Conservation (phyloP, 2,113 vertebrate species). For the Nymphicus hollandicus region DNA sequence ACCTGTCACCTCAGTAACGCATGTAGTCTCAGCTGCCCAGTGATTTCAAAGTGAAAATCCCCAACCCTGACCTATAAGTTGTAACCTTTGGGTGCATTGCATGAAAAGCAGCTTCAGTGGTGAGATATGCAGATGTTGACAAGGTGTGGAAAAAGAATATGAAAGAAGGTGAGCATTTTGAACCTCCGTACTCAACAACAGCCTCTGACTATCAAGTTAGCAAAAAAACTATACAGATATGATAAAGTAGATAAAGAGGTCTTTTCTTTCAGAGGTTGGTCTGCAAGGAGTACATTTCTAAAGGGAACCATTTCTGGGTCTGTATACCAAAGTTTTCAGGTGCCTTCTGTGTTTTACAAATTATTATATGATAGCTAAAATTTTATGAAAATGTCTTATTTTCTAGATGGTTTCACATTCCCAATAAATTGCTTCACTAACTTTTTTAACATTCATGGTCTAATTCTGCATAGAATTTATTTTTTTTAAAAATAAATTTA, state of each 20-base stretch:
- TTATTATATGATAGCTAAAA: neutral
- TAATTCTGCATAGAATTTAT: constrained; percentile 5
- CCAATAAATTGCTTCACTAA: neutral
- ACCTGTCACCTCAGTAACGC: constrained; percentile 18
- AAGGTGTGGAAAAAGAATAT: neutral
- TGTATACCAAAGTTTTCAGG: neutral
- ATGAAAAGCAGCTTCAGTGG: neutral
- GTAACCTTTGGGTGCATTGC: neutral
- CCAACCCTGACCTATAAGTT: neutral
- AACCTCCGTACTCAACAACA: neutral
- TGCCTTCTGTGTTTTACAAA: neutral
- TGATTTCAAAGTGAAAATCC: constrained; percentile 55
- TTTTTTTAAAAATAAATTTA: constrained; percentile 43
- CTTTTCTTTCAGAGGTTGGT: neutral
- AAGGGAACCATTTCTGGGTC: neutral
- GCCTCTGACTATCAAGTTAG: neutral
- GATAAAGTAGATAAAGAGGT: neutral
- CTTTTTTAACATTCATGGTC: constrained; percentile 1
- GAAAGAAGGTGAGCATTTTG: neutral
- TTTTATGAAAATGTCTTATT: neutral
- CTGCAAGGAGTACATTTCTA: neutral
- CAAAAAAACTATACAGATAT: neutral
- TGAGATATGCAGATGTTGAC: neutral
- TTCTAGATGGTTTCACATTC: neutral
- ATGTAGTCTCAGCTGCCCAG: constrained; percentile 26